These are phyloP conservation scores for Aleiodes alternator DNA, from an alignment of 2,888 invertebrate genomes.

Conservation along the genomic window DNA sequence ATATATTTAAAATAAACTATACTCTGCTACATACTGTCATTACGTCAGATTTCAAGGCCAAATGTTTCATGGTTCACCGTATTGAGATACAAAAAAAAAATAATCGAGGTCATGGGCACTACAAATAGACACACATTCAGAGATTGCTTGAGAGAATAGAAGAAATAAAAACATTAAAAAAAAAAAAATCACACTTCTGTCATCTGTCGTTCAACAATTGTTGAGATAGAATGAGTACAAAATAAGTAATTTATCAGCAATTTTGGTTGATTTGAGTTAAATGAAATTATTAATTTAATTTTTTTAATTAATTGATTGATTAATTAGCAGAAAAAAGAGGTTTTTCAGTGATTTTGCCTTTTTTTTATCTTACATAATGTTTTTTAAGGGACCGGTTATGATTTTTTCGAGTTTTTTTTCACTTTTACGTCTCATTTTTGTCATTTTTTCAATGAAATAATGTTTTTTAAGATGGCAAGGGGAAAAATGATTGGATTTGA, in stretches of 20 bases:
- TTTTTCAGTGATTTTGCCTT: constrained; percentile 44
- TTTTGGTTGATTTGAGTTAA: background rate
- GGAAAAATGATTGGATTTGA: constrained; percentile 10
- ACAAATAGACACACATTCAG: constrained; percentile 47
- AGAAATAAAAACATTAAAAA: no score
- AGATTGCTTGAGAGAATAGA: background rate
- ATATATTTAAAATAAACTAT: constrained; percentile 20
- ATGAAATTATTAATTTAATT: constrained; percentile 39
- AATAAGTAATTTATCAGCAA: background rate
- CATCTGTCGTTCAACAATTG: background rate
- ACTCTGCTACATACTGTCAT: constrained; percentile 10
- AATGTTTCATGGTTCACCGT: constrained; percentile 42
- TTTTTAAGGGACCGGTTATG: constrained; percentile 47
- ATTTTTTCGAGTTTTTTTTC: background rate
- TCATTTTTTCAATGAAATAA: constrained; percentile 39
- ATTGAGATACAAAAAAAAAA: background rate
- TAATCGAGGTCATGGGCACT: constrained; percentile 55
- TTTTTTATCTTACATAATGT: constrained; percentile 65
- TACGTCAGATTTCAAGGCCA: constrained; percentile 54
- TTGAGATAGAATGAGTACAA: background rate
- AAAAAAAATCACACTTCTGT: background rate
- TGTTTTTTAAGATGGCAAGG: background rate
- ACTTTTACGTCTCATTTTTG: constrained; percentile 47
- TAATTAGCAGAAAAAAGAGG: background rate
- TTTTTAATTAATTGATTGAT: constrained; percentile 11